Base-by-base conservation (phyloP, 1,140 invertebrate species). In the Mercenaria mercenaria region DNA sequence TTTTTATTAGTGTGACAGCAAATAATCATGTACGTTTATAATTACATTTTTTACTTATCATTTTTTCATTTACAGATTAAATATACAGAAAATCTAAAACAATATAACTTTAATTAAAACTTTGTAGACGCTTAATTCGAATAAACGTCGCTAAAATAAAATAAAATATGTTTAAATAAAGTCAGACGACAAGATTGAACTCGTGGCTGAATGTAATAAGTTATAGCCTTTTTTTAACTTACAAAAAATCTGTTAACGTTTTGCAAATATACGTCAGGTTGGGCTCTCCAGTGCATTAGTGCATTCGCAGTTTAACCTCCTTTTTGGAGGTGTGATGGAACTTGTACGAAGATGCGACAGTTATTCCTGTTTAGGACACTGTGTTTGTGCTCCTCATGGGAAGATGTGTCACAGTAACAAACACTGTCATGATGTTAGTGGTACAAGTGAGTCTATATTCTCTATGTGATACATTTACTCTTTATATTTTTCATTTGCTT, bases 321-420 rank as follows among this genome's bases (percentile, higher is more conserved):
- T 56, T 0, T 77, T 79, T 64, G 85, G 85, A 47, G 85, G 85
- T 13, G 29, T 64, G 4, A 79, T 88, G 76, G 72, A 41, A 11
- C 39, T 88, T 0, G 76, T 79, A 26, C 39, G 85, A 29, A 26
- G 85, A 47, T 88, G 85, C 72, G 39, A 64, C 0, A 50, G 72
- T 50, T n/a, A 67, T 26, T 56, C 85, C 0, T 88, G 85, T 50
- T 11, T 67, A 0, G 85, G 85, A 74, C 85, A 88, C 34, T 88
- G 85, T 67, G 85, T 88, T 13, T 88, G 85, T 50, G 85, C 85
- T 23, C 85, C 85, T 0, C 83, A 59, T 37, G 83, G 69, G 1
- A 15, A 56, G 37, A 15, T 76, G 34, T 86, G 83, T 39, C n/a
- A 64, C 11, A 41, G 4, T 67, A 20, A 32, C n/a, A 69, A 18